Conservation (phyloP, 2,113 vertebrate genomes). For the Saguinus imperator region DNA sequence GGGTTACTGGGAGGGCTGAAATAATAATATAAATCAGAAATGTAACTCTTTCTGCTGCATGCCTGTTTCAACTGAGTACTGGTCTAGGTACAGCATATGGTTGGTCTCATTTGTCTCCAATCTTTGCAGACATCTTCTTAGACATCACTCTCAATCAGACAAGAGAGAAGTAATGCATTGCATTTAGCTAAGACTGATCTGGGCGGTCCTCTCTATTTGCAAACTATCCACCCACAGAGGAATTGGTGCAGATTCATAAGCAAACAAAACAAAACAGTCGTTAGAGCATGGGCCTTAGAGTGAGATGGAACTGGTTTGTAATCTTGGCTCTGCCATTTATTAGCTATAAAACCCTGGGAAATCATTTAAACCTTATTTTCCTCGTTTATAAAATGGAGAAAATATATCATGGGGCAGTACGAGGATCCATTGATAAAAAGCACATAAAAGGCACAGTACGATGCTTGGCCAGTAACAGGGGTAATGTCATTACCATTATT, state of each 20-base stretch:
- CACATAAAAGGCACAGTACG: not conserved
- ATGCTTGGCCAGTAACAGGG: too few species aligned
- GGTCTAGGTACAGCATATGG: not conserved
- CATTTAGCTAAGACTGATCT: not conserved
- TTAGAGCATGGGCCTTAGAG: not conserved
- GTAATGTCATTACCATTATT: not conserved
- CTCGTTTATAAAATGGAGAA: not conserved
- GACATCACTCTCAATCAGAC: not conserved
- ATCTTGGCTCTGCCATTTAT: not conserved
- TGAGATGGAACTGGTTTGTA: not conserved
- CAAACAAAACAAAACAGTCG: not conserved
- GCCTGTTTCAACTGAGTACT: not conserved
- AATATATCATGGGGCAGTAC: not conserved
- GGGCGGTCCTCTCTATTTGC: not conserved
- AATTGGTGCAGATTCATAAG: not conserved
- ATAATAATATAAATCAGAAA: not conserved
- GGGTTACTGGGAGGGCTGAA: not conserved
- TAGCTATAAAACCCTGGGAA: not conserved
- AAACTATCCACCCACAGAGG: not conserved
- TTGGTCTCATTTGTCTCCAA: not conserved
- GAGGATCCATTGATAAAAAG: not conserved
- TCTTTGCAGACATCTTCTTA: not conserved
- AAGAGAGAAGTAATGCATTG: not conserved
- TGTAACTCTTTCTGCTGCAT: not conserved
- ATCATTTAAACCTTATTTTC: not conserved